phyloP scores from a whole-genome alignment of 2,888 invertebrate genomes.

The Aromia moschata region DNA sequence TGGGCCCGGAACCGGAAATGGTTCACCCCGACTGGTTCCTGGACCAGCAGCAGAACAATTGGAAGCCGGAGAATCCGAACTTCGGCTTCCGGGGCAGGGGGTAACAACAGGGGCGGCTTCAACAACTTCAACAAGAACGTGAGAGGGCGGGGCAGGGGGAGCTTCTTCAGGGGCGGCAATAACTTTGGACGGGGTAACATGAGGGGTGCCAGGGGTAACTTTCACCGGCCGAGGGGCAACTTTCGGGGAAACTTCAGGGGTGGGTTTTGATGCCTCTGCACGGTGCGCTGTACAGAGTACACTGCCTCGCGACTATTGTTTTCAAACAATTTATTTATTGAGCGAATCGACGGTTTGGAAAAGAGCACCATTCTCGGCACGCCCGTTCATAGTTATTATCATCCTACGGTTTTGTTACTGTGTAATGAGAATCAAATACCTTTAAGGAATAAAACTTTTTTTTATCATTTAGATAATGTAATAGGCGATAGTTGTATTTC shows the following conservation, averaged over 20 bases:
- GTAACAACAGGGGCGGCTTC: slow-evolving; percentile 28
- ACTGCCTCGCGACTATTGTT: slow-evolving; percentile 2
- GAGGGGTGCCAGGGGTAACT: slow-evolving; percentile 32
- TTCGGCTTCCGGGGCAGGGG: slow-evolving; percentile 29
- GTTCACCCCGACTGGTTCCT: slow-evolving; percentile 13
- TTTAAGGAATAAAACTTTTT: too few species aligned
- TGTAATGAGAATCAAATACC: too few species aligned
- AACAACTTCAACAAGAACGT: slow-evolving; percentile 17
- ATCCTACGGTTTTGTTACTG: too few species aligned
- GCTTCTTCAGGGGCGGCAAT: slow-evolving; percentile 17
- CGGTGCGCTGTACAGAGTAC: background rate
- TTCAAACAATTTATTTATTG: slow-evolving; percentile 14
- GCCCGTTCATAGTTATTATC: too few species aligned
- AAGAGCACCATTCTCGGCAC: too few species aligned
- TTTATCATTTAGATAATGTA: too few species aligned
- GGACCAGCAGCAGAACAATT: slow-evolving; percentile 25
- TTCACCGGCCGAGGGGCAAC: slow-evolving; percentile 32
- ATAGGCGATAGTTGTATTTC: too few species aligned
- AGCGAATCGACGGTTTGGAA: background rate
- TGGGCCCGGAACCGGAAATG: background rate
- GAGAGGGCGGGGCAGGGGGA: slow-evolving; percentile 30
- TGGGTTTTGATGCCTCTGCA: slow-evolving; percentile 34
- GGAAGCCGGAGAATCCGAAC: slow-evolving; percentile 21
- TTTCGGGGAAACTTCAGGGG: slow-evolving; percentile 39
- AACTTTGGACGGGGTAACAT: slow-evolving; percentile 18